Percentiles rank a stretch among this genome's conserved stretches.
phyloP scores from a whole-genome alignment of 2,113 vertebrate genomes.

The Catagonus wagneri region DNA sequence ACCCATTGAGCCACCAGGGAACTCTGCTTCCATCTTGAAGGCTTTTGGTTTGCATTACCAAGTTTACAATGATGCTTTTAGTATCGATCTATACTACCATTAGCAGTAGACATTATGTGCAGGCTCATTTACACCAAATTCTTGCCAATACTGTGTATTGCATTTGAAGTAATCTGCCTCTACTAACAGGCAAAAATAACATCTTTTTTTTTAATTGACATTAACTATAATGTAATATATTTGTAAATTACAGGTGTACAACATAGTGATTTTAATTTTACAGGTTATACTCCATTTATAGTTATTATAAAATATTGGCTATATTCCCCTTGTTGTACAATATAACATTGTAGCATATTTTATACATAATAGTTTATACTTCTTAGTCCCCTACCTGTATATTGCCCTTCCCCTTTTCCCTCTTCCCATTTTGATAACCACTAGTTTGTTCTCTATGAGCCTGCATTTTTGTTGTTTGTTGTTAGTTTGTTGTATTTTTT shows the following conservation, averaged over 20 bases:
- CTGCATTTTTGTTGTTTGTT: background rate
- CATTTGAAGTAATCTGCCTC: conserved; percentile 50
- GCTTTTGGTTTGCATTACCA: background rate
- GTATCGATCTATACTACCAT: background rate
- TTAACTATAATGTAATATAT: background rate
- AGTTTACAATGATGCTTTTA: background rate
- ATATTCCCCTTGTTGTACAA: background rate
- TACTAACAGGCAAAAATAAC: conserved; percentile 37
- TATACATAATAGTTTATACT: background rate
- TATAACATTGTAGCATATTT: background rate
- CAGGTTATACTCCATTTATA: background rate
- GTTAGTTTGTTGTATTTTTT: background rate
- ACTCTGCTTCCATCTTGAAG: background rate
- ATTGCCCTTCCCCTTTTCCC: background rate
- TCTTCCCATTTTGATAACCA: background rate
- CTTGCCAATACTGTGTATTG: conserved; percentile 47
- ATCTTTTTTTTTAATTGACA: background rate
- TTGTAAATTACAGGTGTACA: background rate
- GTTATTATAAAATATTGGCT: background rate
- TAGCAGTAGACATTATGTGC: background rate
- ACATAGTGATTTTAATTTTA: background rate
- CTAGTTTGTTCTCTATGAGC: background rate
- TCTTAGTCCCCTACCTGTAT: background rate
- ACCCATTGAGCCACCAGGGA: no score
- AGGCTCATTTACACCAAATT: conserved; percentile 6